phyloP scores from a whole-genome alignment of 2,797 vertebrate species.

The Scomberomorus guttatus region DNA sequence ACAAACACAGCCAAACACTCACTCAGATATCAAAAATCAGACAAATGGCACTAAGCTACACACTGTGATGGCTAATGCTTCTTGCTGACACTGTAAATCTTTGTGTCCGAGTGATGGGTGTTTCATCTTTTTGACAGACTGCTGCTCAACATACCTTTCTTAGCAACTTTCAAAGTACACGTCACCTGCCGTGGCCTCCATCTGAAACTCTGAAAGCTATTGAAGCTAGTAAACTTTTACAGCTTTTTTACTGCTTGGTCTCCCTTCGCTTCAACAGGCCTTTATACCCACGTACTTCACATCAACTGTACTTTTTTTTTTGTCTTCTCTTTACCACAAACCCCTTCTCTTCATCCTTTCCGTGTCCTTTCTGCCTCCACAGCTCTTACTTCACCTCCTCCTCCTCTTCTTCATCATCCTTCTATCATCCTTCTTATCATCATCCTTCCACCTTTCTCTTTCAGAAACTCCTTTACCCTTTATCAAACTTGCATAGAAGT shows the following conservation, averaged over 20 bases:
- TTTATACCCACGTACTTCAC: slow-evolving; percentile 47
- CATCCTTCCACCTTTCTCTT: slow-evolving; percentile 33
- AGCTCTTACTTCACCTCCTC: slow-evolving; percentile 42
- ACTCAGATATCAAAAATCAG: slow-evolving; percentile 36
- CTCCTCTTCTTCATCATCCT: slow-evolving; percentile 48
- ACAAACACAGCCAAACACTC: not conserved
- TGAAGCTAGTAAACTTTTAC: slow-evolving; percentile 66
- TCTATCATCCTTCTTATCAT: not conserved
- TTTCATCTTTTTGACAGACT: slow-evolving; percentile 71
- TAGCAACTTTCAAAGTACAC: slow-evolving; percentile 59
- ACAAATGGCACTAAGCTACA: slow-evolving; percentile 57
- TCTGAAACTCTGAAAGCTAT: slow-evolving; percentile 61
- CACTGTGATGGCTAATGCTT: slow-evolving; percentile 47
- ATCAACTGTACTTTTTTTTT: slow-evolving; percentile 46
- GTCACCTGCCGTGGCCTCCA: slow-evolving; percentile 63
- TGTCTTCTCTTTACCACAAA: slow-evolving; percentile 29
- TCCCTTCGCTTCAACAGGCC: slow-evolving; percentile 43
- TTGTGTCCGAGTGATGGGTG: slow-evolving; percentile 54
- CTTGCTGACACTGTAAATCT: slow-evolving; percentile 66
- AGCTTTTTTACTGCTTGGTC: slow-evolving; percentile 50
- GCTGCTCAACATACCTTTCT: slow-evolving; percentile 60
- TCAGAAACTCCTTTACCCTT: slow-evolving; percentile 61
- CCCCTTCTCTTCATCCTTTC: slow-evolving; percentile 28
- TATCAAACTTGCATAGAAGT: slow-evolving; percentile 71
- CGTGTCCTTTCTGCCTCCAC: slow-evolving; percentile 42